Conservation (phyloP, 2,113 vertebrate genomes). For the human (Homo sapiens) region DNA sequence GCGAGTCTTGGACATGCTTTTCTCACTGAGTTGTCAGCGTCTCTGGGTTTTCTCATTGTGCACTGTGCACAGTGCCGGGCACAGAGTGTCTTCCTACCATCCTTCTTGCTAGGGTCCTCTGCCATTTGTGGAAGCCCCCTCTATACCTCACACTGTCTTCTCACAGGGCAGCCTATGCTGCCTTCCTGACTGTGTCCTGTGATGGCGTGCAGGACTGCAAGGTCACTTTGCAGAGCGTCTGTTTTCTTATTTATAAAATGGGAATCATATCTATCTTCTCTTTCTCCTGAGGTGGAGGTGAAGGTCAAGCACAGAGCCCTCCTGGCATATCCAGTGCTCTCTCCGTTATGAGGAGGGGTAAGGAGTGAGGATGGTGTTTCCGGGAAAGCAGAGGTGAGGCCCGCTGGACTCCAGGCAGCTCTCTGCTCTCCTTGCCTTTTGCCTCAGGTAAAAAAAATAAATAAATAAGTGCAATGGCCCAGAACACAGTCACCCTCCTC, state of each 20-base stretch:
- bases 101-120: background rate
- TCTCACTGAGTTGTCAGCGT: background rate
- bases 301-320: background rate
- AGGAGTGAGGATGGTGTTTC: background rate
- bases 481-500: background rate
- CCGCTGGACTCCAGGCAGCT: rapidly evolving
- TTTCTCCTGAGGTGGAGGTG: background rate
- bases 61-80: background rate
- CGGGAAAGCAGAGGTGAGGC: background rate
- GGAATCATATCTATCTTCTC: background rate
- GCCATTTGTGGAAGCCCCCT: background rate
- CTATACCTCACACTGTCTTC: rapidly evolving
- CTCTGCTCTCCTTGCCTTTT: background rate
- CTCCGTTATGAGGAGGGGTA: background rate
- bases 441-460: background rate
- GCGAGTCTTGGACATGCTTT: background rate
- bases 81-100: background rate
- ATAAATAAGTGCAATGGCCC: rapidly evolving
- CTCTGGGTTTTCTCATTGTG: background rate
- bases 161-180: rapidly evolving
- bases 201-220: background rate
- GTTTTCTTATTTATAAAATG: background rate
- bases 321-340: background rate
- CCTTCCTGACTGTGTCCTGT: rapidly evolving
- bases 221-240: background rate